Evolutionary conservation across 2,888 invertebrate genomes (phyloP).

Genomic region (Rhagonycha fulva): DNA sequence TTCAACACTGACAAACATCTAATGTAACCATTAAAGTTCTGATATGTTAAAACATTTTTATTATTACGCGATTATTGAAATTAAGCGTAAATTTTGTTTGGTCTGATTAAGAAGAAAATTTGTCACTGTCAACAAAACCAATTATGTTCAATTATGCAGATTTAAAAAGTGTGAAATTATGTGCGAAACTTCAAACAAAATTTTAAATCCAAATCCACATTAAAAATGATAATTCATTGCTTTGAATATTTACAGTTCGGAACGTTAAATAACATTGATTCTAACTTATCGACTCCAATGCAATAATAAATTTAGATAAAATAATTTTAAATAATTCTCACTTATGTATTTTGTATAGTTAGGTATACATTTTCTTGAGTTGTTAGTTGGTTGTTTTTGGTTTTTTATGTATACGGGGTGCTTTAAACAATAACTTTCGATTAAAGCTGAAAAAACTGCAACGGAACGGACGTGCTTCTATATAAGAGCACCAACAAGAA

Average conservation of each 20-base stretch:
- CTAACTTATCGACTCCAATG: background rate
- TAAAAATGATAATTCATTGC: background rate
- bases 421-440: no score
- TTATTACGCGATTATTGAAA: background rate
- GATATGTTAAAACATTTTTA: background rate
- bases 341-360: no score
- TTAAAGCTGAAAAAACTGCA: no score
- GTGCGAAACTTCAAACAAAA: background rate
- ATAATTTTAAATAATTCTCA: no score
- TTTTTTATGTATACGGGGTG: no score
- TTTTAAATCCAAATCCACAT: background rate
- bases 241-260: background rate
- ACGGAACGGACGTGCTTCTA: background rate
- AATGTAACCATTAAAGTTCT: background rate
- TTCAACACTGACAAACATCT: slow-evolving; percentile 34
- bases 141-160: background rate
- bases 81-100: background rate
- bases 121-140: background rate
- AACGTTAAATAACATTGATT: background rate
- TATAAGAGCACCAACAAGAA: background rate
- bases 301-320: background rate
- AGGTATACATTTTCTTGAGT: no score
- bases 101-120: background rate
- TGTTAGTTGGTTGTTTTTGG: no score
- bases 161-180: background rate